Evolutionary conservation across 2,888 invertebrate genomes (phyloP), one percentile per base, ranked within the genome.

Genomic region (Nezara viridula): DNA sequence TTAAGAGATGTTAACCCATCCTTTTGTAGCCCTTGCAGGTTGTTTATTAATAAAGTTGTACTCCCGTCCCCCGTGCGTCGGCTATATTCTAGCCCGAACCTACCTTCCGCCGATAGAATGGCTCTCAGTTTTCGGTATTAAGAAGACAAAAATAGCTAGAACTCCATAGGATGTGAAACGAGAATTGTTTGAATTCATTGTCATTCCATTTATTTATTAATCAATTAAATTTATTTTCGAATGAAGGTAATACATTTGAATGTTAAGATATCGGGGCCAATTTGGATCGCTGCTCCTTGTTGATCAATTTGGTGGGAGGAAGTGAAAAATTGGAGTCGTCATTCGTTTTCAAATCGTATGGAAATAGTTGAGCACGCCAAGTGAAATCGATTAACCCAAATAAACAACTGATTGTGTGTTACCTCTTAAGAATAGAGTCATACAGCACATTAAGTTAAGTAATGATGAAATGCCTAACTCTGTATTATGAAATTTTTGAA

Each of bases 31-130:
- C n/a, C n/a, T n/a, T n/a, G n/a, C n/a, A n/a, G n/a, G n/a, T n/a
- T 81, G 81, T 44, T 81, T 81, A 60, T 60, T 77, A 37, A 77
- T 77, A 40, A 44, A 81, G 81, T 81, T 81, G n/a, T n/a, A 40
- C 27, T 81, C 81, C 81, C 44, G n/a, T 81, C 40, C 37, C 40
- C 37, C 6, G 77, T 27, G 40, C 21, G 24, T 40, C 21, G 40
- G 7, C 77, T 2, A 40, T 40, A 40, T 77, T 77, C 77, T 77
- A 77, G 24, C 19, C 27, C 55, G 52, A 21, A 50, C n/a, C n/a
- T n/a, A 50, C 50, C 55, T n/a, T 55, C 24, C 24, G 7, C 4
- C 27, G 14, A n/a, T 55, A 7, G 24, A 55, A 55, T 27, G 12
- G 12, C 27, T 66, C 32, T 32, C 14, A 66, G 32, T 32, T 66